Evolutionary conservation across 2,797 vertebrate genomes (phyloP), one percentile per base, ranked within the genome.

Genomic region (Poecilia picta): DNA sequence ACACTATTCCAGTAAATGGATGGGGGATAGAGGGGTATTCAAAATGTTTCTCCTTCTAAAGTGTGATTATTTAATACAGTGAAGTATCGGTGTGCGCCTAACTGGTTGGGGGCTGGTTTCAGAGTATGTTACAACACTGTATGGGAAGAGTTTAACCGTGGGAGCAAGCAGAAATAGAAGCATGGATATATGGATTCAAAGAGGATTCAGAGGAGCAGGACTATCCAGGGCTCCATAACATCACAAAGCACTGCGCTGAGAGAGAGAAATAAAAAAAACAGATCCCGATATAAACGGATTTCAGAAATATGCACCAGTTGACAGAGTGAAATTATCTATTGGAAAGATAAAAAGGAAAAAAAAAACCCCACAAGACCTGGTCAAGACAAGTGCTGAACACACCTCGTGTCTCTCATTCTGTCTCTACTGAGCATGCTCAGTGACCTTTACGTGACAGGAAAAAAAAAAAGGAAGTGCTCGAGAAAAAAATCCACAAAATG

Each of bases 401-500:
- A 87, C 84, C 87, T 78, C 51, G 78, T 76, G 80, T 81, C 82
- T 83, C 73, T 74, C 77, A 16, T 62, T 83, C 74, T 72, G 81
- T 82, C 85, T 85, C 73, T 80, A 78, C 72, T 64, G 49, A 74
- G 81, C 91, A 87, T 82, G 88, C 88, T 86, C 87, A 84, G 87
- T 89, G 90, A 93, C 82, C 80, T 83, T 86, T 89, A 91, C 78
- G 84, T 73, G 88, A 89, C 77, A 89, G 89, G 83, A 72, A 71
- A 92, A 90, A 76, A 91, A 76, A 91, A 71, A 92, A 89, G 73
- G 91, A 95, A 95, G 94, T 95, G 94, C 94, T 94, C 83, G 84
- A 93, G 91, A 93, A 92, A 93, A 92, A 92, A 94, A 95, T 90
- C 92, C 91, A 95, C 93, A 93, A 93, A 95, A 92, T 87, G 82